These are phyloP conservation scores for Catalaphyllia jardinei DNA, from an alignment of 64 coral and sea anemone genomes.

Conservation along the genomic window DNA sequence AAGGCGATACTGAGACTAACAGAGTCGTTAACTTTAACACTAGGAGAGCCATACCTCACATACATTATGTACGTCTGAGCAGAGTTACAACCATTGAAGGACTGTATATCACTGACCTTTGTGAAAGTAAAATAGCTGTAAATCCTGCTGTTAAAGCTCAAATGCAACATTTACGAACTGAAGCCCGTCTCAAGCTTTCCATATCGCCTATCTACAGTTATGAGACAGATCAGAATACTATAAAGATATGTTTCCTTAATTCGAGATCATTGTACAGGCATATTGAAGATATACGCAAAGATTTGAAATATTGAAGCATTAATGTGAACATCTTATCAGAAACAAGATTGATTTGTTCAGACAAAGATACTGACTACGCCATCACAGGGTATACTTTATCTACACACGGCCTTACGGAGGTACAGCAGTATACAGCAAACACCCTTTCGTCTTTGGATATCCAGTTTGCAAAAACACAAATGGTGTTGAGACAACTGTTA, in stretches of 20 bases:
- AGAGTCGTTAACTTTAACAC: too few relatives aligned
- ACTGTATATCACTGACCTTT: too few relatives aligned
- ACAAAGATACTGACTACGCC: slow-evolving; percentile 25
- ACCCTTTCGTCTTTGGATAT: neutral
- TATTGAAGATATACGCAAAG: slow-evolving; percentile 37
- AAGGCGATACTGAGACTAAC: too few relatives aligned
- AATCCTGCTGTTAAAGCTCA: too few relatives aligned
- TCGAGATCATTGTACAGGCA: slow-evolving; percentile 7
- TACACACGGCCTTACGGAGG: slow-evolving; percentile 15
- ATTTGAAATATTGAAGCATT: slow-evolving; percentile 31
- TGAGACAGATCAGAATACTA: neutral
- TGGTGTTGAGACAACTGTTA: neutral
- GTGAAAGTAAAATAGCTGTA: too few relatives aligned
- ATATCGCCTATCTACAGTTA: slow-evolving; percentile 38
- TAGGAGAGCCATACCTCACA: too few relatives aligned
- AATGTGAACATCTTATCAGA: slow-evolving; percentile 28
- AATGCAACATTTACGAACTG: too few relatives aligned
- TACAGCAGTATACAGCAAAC: slow-evolving; percentile 27
- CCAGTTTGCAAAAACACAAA: neutral
- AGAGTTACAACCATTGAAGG: too few relatives aligned
- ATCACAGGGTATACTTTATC: slow-evolving; percentile 32
- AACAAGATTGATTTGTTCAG: neutral
- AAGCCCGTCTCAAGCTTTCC: slow-evolving; percentile 13
- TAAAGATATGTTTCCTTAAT: slow-evolving; percentile 49
- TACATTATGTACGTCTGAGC: too few relatives aligned